These are phyloP conservation scores for Diacarnus erythraeanus DNA, from an alignment of 37 sponge, comb jelly and placozoan genomes.

Conservation along the genomic window DNA sequence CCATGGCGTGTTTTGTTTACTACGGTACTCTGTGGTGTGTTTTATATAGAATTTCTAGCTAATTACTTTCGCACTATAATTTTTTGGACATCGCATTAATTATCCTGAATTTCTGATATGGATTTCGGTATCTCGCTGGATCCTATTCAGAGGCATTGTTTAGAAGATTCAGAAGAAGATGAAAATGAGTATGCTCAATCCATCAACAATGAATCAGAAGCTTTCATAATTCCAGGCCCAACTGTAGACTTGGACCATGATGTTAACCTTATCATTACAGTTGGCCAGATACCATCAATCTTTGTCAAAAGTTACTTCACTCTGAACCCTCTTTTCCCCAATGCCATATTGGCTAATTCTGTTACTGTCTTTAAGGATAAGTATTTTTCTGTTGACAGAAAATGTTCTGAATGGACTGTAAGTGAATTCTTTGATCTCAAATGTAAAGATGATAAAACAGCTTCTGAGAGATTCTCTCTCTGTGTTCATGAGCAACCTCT, in stretches of 20 bases:
- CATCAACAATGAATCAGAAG: background rate
- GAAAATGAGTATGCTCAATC: constrained; percentile 4
- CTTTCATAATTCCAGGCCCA: background rate
- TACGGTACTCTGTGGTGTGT: constrained; percentile 5
- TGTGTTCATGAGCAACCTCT: constrained; percentile 31
- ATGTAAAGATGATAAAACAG: background rate
- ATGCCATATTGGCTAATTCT: constrained; percentile 1
- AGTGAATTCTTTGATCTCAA: constrained; percentile 11
- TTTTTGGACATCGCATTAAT: too few relatives aligned
- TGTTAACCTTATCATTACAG: constrained; percentile 20
- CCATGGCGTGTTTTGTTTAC: background rate
- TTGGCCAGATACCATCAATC: constrained; percentile 31
- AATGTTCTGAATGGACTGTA: background rate
- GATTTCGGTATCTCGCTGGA: constrained; percentile 49
- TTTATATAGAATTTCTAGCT: constrained; percentile 10
- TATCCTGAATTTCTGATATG: background rate
- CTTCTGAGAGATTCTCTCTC: background rate
- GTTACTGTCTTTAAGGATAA: constrained; percentile 9
- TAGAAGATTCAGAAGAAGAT: constrained; percentile 58
- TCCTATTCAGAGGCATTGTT: constrained; percentile 42
- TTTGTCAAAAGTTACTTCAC: constrained; percentile 44
- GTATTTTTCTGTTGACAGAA: constrained; percentile 10
- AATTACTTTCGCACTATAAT: too few relatives aligned
- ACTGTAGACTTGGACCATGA: background rate
- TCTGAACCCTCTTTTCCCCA: background rate